Conservation (phyloP, 2,113 vertebrate species). For the Natator depressus region DNA sequence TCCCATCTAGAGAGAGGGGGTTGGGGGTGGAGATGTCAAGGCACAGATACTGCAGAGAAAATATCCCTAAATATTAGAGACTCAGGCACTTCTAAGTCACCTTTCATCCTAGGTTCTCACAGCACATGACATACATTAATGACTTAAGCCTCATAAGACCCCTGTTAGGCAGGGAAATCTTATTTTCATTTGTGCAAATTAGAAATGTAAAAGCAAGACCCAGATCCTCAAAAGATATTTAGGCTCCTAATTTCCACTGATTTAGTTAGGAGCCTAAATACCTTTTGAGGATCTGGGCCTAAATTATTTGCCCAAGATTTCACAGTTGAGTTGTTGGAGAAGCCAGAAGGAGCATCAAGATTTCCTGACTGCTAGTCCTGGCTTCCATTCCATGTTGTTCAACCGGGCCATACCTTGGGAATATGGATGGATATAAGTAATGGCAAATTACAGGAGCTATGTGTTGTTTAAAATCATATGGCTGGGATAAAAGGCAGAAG, state of each 20-base stretch:
- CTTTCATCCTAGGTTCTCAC: accelerated
- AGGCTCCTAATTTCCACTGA: neutral
- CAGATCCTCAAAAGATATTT: neutral
- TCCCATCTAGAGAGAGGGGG: neutral
- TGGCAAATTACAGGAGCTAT: too few relatives aligned
- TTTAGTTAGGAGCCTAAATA: neutral
- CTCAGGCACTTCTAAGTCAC: neutral
- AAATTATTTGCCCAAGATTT: neutral
- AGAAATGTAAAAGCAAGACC: neutral
- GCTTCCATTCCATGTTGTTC: too few relatives aligned
- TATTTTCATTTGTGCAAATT: neutral
- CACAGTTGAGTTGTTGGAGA: neutral
- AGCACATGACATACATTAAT: neutral
- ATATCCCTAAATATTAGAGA: neutral
- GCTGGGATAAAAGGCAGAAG: too few relatives aligned
- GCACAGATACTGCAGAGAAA: neutral
- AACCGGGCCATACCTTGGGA: too few relatives aligned
- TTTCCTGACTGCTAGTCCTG: neutral
- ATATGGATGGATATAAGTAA: too few relatives aligned
- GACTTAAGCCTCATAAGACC: slow-evolving; percentile 4
- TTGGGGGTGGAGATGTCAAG: neutral
- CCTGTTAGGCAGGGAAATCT: neutral
- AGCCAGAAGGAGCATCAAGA: neutral
- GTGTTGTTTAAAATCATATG: too few relatives aligned
- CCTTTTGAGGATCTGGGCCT: neutral